Evolutionary conservation across 2,888 invertebrate genomes (phyloP).

Genomic region (Drosophila imparisetae): DNA sequence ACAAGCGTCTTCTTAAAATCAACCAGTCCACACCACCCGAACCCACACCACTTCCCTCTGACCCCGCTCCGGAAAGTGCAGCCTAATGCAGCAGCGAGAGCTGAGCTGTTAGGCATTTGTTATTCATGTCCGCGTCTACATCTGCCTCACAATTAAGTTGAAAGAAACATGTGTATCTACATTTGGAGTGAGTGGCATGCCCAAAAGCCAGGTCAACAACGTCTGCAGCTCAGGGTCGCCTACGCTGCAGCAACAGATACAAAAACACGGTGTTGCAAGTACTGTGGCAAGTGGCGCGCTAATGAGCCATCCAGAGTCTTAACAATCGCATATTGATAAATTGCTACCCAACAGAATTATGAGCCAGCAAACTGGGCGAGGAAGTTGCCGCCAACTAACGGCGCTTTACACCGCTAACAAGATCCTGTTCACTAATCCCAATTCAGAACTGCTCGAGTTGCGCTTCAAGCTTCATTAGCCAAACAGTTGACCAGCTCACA

Average conservation of each 20-base stretch:
- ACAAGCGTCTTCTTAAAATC: conserved; percentile 20
- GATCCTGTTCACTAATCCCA: conserved; percentile 65
- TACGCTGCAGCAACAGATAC: conserved; percentile 29
- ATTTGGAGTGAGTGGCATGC: conserved; percentile 51
- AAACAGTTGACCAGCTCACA: conserved; percentile 39
- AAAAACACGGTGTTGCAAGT: not conserved
- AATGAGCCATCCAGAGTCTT: conserved; percentile 61
- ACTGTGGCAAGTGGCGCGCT: conserved; percentile 56
- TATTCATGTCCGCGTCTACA: conserved; percentile 44
- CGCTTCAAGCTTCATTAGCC: conserved; percentile 74
- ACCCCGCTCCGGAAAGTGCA: conserved; percentile 11
- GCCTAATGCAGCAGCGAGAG: conserved; percentile 33
- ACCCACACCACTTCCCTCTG: not conserved
- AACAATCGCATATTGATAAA: conserved; percentile 66
- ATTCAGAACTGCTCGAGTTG: conserved; percentile 46
- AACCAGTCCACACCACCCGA: not conserved
- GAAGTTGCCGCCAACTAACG: conserved; percentile 54
- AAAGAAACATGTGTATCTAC: conserved; percentile 63
- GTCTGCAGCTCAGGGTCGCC: conserved; percentile 43
- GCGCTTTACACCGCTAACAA: conserved; percentile 53
- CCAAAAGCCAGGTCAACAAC: conserved; percentile 53
- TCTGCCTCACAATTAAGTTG: conserved; percentile 59
- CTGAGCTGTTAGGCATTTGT: conserved; percentile 42
- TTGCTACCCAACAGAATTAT: conserved; percentile 46
- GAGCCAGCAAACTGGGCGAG: conserved; percentile 30